Conservation (phyloP, 1,140 invertebrate genomes). For the Hycleus phaleratus region DNA sequence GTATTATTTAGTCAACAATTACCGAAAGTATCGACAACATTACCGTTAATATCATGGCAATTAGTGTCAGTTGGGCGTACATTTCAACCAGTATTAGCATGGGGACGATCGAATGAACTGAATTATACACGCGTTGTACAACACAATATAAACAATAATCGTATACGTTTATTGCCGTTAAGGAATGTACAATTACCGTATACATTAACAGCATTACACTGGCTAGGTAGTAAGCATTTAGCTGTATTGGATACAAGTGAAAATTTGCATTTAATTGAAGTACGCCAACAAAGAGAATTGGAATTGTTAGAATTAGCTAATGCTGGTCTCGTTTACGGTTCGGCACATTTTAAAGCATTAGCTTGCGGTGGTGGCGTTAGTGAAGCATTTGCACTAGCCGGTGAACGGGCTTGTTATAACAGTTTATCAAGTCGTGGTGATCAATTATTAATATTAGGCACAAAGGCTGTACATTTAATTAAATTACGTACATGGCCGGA, state of each 20-base stretch:
- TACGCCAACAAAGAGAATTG: constrained; percentile 76
- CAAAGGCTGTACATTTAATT: constrained; percentile 69
- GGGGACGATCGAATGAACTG: constrained; percentile 69
- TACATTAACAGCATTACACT: constrained; percentile 66
- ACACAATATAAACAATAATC: constrained; percentile 42
- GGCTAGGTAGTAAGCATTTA: constrained; percentile 82
- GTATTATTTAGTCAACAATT: constrained; percentile 42
- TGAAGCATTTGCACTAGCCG: constrained; percentile 51
- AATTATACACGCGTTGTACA: constrained; percentile 70
- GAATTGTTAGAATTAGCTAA: constrained; percentile 74
- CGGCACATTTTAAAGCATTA: constrained; percentile 87
- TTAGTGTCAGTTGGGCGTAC: constrained; percentile 71
- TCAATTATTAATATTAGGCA: constrained; percentile 78
- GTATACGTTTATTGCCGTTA: constrained; percentile 55
- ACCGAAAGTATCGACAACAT: constrained; percentile 54
- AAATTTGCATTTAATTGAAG: constrained; percentile 80
- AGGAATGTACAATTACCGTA: constrained; percentile 61
- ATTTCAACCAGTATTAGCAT: constrained; percentile 76
- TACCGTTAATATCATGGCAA: constrained; percentile 89
- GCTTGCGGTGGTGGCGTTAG: constrained; percentile 61
- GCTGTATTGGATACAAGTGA: constrained; percentile 80
- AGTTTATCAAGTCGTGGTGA: constrained; percentile 75
- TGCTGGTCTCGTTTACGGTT: constrained; percentile 83
- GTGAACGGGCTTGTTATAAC: constrained; percentile 84
- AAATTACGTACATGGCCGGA: constrained; percentile 79